Percentiles rank a stretch among this genome's conserved stretches.
These are phyloP conservation scores for Microcebus tavaratra DNA, from an alignment of 2,113 vertebrate genomes.

Conservation along the genomic window DNA sequence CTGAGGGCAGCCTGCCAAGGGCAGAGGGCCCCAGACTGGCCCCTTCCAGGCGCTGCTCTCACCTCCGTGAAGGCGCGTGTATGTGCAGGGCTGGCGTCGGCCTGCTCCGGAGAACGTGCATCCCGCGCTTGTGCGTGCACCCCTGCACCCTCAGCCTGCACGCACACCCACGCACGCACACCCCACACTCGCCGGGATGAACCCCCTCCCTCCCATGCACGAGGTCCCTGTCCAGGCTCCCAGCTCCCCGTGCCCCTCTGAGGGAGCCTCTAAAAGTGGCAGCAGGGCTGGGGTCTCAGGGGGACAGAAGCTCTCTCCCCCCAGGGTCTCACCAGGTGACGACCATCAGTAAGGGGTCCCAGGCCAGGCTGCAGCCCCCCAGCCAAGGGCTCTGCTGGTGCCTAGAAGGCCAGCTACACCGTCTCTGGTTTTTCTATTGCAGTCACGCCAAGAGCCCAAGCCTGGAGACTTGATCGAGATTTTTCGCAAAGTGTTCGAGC, in stretches of 20 bases:
- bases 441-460: neutral
- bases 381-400: too few species aligned
- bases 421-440: neutral
- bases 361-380: too few species aligned
- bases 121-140: neutral
- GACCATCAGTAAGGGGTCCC: neutral
- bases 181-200: too few species aligned
- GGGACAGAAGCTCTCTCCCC: neutral
- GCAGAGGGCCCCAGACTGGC: neutral
- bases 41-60: neutral
- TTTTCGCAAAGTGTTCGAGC: neutral
- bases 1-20: neutral
- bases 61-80: neutral
- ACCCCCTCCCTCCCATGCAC: neutral
- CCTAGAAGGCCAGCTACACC: accelerated
- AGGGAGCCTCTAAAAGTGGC: neutral
- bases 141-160: neutral
- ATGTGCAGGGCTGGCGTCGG: neutral
- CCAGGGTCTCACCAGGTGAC: neutral
- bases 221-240: neutral
- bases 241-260: neutral
- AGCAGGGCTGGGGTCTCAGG: neutral
- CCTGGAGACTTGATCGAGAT: conserved; percentile 79
- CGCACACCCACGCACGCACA: neutral
- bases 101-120: neutral